Percentiles rank a stretch among this genome's conserved stretches.
Conservation (phyloP, 2,797 vertebrate species). For the Perodicticus potto region DNA sequence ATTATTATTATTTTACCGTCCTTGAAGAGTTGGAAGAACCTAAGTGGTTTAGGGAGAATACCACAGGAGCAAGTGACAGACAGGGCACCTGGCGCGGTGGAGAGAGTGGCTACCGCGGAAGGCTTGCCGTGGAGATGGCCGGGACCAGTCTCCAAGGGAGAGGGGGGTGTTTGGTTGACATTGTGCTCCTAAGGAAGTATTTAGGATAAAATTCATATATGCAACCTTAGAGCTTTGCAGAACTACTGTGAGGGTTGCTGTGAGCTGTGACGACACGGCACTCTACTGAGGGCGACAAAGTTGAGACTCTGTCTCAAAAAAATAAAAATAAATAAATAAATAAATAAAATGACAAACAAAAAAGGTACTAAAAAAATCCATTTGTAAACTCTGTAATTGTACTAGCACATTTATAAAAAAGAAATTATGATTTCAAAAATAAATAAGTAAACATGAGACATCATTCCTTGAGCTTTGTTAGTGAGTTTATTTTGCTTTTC, state of each 20-base stretch:
- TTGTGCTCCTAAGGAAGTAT: not conserved
- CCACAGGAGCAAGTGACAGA: not conserved
- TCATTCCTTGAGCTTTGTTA: constrained; percentile 25
- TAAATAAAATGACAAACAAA: too few species aligned
- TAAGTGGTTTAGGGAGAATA: not conserved
- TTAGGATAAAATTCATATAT: constrained; percentile 17
- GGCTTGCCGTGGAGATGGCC: not conserved
- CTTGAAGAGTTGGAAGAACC: not conserved
- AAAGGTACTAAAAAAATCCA: too few species aligned
- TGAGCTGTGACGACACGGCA: too few species aligned
- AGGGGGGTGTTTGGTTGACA: not conserved
- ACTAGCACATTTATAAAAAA: too few species aligned
- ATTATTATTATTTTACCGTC: not conserved
- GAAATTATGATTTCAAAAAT: too few species aligned
- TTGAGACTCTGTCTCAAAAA: too few species aligned
- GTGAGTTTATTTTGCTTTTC: constrained; percentile 11
- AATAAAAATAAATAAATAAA: too few species aligned
- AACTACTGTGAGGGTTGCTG: not conserved
- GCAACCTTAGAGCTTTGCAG: not conserved
- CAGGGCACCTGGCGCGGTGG: not conserved
- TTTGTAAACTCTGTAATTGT: too few species aligned
- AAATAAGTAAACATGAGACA: not conserved
- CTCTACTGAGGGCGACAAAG: too few species aligned
- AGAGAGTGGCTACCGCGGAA: not conserved
- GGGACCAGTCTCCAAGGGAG: not conserved